Evolutionary conservation across 1,140 invertebrate species (phyloP).

Genomic region (Euschistus heros): DNA sequence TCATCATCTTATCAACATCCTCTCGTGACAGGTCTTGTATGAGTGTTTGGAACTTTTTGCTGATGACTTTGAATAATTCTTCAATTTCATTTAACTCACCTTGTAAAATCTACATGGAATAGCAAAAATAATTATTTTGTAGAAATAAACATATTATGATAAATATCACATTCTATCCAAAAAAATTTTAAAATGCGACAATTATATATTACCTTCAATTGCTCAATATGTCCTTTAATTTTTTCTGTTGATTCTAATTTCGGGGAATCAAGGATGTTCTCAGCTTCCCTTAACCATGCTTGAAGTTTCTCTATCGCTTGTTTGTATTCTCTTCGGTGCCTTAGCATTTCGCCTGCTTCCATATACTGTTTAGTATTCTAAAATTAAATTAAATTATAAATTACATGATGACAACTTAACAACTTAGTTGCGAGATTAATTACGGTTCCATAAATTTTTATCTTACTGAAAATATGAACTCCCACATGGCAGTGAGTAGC

Average conservation of each 20-base stretch:
- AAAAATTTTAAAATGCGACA: no score
- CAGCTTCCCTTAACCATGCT: conserved; percentile 67
- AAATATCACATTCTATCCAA: no score
- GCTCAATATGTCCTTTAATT: conserved; percentile 66
- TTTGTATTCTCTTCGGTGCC: conserved; percentile 70
- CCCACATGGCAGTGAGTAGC: conserved; percentile 64
- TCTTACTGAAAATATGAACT: conserved; percentile 58
- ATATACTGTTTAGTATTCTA: conserved; percentile 69
- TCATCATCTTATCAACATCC: conserved; percentile 83
- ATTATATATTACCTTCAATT: conserved; percentile 48
- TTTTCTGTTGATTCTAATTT: conserved; percentile 61
- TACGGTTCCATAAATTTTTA: not conserved
- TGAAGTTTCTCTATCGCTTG: conserved; percentile 62
- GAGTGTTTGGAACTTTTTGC: conserved; percentile 79
- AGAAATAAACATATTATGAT: no score
- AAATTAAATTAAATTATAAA: conserved; percentile 13
- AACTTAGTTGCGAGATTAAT: not conserved
- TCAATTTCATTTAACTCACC: conserved; percentile 76
- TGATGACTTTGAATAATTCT: conserved; percentile 76
- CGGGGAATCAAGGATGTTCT: conserved; percentile 50
- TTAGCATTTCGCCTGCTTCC: conserved; percentile 73
- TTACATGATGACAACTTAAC: no score
- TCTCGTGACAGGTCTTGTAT: conserved; percentile 82
- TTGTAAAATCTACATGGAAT: conserved; percentile 45
- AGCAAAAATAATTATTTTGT: not conserved